phyloP scores from a whole-genome alignment of 1,140 invertebrate species.

The Diuraphis noxia region DNA sequence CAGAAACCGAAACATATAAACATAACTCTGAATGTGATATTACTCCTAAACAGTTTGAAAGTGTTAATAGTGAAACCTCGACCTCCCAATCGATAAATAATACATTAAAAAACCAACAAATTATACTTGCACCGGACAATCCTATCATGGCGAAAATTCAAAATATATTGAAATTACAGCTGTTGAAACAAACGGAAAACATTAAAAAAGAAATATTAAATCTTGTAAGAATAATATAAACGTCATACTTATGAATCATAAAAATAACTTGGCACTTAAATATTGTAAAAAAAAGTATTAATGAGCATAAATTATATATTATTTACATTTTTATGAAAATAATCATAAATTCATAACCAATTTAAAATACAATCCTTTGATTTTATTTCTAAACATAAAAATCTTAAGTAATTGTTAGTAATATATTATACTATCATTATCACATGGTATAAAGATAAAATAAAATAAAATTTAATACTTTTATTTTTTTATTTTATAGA shows the following conservation, averaged over 20 bases:
- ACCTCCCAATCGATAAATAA: not conserved
- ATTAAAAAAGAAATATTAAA: constrained; percentile 27
- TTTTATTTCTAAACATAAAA: no score
- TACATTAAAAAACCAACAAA: constrained; percentile 4
- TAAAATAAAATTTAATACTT: no score
- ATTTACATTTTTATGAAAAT: not conserved
- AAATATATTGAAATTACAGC: constrained; percentile 33
- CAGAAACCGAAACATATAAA: not conserved
- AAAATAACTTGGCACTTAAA: no score
- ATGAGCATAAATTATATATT: no score
- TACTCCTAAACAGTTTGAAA: not conserved
- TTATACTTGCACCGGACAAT: constrained; percentile 25
- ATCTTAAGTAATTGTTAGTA: no score
- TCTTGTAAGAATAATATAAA: constrained; percentile 24
- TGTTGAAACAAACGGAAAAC: constrained; percentile 28
- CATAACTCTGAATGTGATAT: not conserved
- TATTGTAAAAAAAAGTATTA: no score
- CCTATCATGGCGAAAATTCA: constrained; percentile 39
- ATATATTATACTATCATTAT: no score
- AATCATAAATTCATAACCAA: not conserved
- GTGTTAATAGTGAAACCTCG: not conserved
- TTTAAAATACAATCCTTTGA: not conserved
- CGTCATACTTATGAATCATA: not conserved
- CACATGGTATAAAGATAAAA: not conserved
- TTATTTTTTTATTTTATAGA: no score